Conservation (phyloP, 2,113 vertebrate species). For the Vimba vimba region DNA sequence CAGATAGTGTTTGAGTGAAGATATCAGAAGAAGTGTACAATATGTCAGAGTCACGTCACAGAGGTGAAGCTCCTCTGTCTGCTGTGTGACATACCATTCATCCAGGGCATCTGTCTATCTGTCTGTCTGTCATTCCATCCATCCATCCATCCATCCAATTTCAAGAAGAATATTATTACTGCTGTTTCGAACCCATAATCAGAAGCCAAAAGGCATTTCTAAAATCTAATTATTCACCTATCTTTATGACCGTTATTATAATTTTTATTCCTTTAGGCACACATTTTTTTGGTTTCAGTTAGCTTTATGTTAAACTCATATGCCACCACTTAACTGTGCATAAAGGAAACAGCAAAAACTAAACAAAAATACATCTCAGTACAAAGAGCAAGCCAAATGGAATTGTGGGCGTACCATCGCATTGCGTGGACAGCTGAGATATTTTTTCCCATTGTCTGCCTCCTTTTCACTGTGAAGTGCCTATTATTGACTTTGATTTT, state of each 20-base stretch:
- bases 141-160: background rate
- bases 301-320: background rate
- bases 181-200: background rate
- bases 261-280: background rate
- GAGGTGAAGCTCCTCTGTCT: slow-evolving; percentile 3
- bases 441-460: slow-evolving; percentile 9
- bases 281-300: background rate
- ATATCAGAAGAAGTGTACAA: slow-evolving; percentile 24
- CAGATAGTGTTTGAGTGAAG: slow-evolving; percentile 44
- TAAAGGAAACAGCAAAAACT: background rate
- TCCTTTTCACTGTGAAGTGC: background rate
- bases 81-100: slow-evolving; percentile 17
- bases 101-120: accelerated
- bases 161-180: background rate
- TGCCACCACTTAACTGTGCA: slow-evolving; percentile 15
- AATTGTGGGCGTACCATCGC: background rate
- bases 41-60: background rate
- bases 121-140: too few relatives aligned
- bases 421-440: slow-evolving; percentile 17
- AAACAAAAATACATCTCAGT: background rate
- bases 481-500: slow-evolving; percentile 20
- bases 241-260: background rate
- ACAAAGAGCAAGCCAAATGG: slow-evolving; percentile 1
- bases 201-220: background rate
- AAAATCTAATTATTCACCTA: background rate